Evolutionary conservation across 2,888 invertebrate genomes (phyloP).

Genomic region (Napeogenes sylphis): DNA sequence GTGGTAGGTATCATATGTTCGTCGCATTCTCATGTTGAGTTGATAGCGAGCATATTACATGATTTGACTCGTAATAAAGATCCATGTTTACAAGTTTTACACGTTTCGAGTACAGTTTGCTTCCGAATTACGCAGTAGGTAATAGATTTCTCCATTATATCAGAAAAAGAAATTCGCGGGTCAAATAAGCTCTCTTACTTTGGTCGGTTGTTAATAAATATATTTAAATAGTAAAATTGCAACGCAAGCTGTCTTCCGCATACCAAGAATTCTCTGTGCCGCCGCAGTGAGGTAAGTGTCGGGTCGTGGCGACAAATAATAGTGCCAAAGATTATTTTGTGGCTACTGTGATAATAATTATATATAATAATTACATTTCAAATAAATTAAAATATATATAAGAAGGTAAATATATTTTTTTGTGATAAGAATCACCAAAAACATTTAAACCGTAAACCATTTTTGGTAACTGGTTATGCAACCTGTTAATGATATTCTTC

Average conservation of each 20-base stretch:
- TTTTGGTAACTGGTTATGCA: neutral
- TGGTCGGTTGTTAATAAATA: slow-evolving; percentile 27
- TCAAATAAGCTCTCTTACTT: slow-evolving; percentile 30
- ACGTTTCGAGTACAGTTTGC: slow-evolving; percentile 19
- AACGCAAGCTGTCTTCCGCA: slow-evolving; percentile 53
- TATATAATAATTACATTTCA: neutral
- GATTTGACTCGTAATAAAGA: slow-evolving; percentile 23
- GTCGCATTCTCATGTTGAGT: too few relatives aligned
- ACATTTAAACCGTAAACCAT: too few relatives aligned
- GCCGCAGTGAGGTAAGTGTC: slow-evolving; percentile 43
- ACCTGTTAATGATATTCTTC: neutral
- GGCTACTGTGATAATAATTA: neutral
- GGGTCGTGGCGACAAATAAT: slow-evolving; percentile 31
- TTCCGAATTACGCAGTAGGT: slow-evolving; percentile 26
- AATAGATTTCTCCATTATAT: slow-evolving; percentile 27
- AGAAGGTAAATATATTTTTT: too few relatives aligned
- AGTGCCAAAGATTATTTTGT: slow-evolving; percentile 22
- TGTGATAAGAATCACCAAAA: too few relatives aligned
- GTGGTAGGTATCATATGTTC: neutral
- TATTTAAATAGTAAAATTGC: slow-evolving; percentile 35
- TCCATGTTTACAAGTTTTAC: slow-evolving; percentile 30
- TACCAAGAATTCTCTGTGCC: slow-evolving; percentile 50
- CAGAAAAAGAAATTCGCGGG: slow-evolving; percentile 27
- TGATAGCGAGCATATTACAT: neutral
- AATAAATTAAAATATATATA: too few relatives aligned